Evolutionary conservation across 1,140 invertebrate species (phyloP), one percentile per base, ranked within the genome.

Genomic region (Conopomorpha cramerella): DNA sequence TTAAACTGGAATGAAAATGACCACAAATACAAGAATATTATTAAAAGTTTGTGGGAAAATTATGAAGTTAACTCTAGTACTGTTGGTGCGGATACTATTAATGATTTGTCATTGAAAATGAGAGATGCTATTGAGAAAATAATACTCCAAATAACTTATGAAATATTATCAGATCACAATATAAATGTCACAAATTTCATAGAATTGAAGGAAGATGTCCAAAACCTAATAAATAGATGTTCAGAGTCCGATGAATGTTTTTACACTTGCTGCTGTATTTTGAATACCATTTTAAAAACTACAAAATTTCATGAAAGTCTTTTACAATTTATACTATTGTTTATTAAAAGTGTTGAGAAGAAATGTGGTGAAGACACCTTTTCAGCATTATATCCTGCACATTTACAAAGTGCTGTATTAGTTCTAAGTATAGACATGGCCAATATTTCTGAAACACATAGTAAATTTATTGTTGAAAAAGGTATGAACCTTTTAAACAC

Each of bases 81-180:
- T n/a, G 37, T 34, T 26, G 30, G 32, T 8, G 27, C 25, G 37
- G 0, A 34, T 30, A 34, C 41, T 19, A 19, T 27, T 31, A 38
- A 59, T 48, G 49, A 61, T 45, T 30, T 60, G 19, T 46, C 56
- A 10, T 53, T 68, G 23, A 71, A 70, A 54, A 51, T 60, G 16
- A 66, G 57, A 45, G 30, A 50, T 3, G 44, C 57, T 35, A 55
- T 72, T 23, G 70, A 74, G 49, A 51, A 48, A 41, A 26, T 49
- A 2, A n/a, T 74, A 10, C 43, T 74, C 16, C 35, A 51, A 33
- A 36, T 43, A 30, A 48, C 42, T 32, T 26, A 39, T 19, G 30
- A 38, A 13, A 25, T 67, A 16, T 34, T 65, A 26, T 31, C 16
- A 19, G n/a, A 45, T n/a, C 40, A 14, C 8, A 32, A 38, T 14